Base-by-base conservation (phyloP, 2,797 vertebrate genomes). In the Buceros bicornis region DNA sequence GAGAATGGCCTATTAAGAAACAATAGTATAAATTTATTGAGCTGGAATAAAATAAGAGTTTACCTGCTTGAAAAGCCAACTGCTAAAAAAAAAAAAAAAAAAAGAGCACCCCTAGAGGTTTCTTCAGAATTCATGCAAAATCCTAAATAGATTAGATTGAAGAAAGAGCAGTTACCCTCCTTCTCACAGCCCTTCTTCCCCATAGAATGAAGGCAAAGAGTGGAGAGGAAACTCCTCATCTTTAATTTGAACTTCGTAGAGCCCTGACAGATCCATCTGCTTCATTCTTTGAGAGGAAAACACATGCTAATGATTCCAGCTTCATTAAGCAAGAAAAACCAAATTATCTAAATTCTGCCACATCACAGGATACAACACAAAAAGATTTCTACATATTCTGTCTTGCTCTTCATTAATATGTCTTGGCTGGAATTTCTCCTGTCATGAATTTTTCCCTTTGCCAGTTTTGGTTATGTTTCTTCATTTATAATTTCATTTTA, bases 271-370 rank as follows among this genome's bases (percentile, higher is more conserved):
- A 82, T 64, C 61, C 58, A 90, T 73, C 85, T 91, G 60, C 33
- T 93, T 95, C 40, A 40, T 28, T 90, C 40, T 72, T 89, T 82
- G 54, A 26, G 85, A 18, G 25, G 51, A 70, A 90, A 91, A 28
- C 10, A 45, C 28, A 76, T 71, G 18, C 17, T 91, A 89, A 58
- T 90, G 51, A 72, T 80, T 74, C 54, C 72, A 54, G 83, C 19
- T 94, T 85, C 50, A 74, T 83, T 94, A 87, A 74, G 81, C 65
- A 81, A 69, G 72, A 78, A 92, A 80, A 90, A 65, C 0, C 47
- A 89, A 71, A 83, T 83, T 53, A 81, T 83, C 58, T 86, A 19
- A 58, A 61, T 65, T 81, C 45, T n/a, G 47, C 9, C 20, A 76
- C 40, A 70, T 77, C 43, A 58, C 11, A 79, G 56, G 70, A 31